These are phyloP conservation scores for Siphamia tubifer DNA, from an alignment of 2,113 vertebrate species.

Conservation along the genomic window DNA sequence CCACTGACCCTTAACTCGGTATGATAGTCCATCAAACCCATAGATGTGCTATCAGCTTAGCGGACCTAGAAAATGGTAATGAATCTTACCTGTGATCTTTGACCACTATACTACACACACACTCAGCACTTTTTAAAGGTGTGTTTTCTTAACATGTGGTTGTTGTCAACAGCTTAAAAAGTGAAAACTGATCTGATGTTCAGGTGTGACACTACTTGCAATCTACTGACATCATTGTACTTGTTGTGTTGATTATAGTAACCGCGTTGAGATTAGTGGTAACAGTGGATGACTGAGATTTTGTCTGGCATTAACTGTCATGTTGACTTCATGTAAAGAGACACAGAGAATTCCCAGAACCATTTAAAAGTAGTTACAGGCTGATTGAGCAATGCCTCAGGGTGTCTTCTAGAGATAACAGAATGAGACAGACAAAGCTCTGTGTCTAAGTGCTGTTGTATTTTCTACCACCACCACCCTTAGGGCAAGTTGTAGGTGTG, in stretches of 20 bases:
- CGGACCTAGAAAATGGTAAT: neutral
- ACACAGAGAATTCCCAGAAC: slow-evolving; percentile 15
- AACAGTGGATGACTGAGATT: neutral
- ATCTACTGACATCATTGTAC: neutral
- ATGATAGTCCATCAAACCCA: neutral
- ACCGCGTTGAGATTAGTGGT: neutral
- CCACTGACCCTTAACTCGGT: slow-evolving; percentile 1
- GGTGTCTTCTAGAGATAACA: slow-evolving; percentile 40
- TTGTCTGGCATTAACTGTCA: slow-evolving; percentile 1
- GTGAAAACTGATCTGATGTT: slow-evolving; percentile 6
- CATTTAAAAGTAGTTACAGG: slow-evolving; percentile 16
- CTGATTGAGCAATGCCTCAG: slow-evolving; percentile 48
- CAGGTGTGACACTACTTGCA: slow-evolving; percentile 4
- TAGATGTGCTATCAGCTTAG: slow-evolving; percentile 12
- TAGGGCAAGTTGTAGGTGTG: slow-evolving; percentile 40
- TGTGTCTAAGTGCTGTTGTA: slow-evolving; percentile 1
- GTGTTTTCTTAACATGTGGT: slow-evolving; percentile 4
- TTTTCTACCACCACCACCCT: neutral
- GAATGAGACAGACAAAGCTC: slow-evolving; percentile 24
- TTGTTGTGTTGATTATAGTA: neutral
- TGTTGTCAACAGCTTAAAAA: slow-evolving; percentile 42
- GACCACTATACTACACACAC: neutral
- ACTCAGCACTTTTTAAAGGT: slow-evolving; percentile 10
- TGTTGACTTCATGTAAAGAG: neutral
- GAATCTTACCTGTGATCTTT: slow-evolving; percentile 42